Evolutionary conservation across 2,888 invertebrate species (phyloP).

Genomic region (Gonocerus acuteangulatus): DNA sequence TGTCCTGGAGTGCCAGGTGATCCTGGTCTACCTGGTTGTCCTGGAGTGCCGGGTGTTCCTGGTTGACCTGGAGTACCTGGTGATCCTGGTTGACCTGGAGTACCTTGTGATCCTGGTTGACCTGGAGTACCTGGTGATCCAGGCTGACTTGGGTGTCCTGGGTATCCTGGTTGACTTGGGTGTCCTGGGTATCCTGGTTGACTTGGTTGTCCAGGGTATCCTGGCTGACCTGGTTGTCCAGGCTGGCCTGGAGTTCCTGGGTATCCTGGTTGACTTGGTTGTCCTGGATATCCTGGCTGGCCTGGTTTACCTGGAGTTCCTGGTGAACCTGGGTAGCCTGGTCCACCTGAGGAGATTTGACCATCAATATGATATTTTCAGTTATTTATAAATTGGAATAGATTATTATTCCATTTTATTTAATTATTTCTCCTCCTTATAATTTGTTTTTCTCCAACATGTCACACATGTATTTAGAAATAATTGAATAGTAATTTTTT

Average conservation of each 20-base stretch:
- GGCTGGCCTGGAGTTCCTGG: conserved; percentile 26
- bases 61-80: conserved; percentile 33
- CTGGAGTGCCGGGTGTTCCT: conserved; percentile 35
- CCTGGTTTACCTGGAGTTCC: conserved; percentile 51
- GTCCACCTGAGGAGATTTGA: conserved; percentile 42
- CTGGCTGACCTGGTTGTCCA: conserved; percentile 39
- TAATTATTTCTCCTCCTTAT: too few species aligned
- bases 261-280: conserved; percentile 32
- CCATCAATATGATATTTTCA: too few species aligned
- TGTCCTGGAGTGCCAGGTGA: conserved; percentile 34
- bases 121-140: conserved; percentile 40
- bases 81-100: conserved; percentile 41
- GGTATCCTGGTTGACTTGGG: conserved; percentile 17
- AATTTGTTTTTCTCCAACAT: too few species aligned
- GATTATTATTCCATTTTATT: too few species aligned
- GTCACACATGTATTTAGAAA: too few species aligned
- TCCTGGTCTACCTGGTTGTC: conserved; percentile 34
- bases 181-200: conserved; percentile 41
- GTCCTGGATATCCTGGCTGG: conserved; percentile 43
- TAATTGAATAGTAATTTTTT: too few species aligned
- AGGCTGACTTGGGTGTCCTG: conserved; percentile 34
- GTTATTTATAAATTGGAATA: too few species aligned
- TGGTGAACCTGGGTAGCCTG: conserved; percentile 38
- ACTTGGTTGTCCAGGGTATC: conserved; percentile 44
- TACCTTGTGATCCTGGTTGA: conserved; percentile 52